Evolutionary conservation across 2,113 vertebrate genomes (phyloP).

Genomic region (Nipponia nippon): DNA sequence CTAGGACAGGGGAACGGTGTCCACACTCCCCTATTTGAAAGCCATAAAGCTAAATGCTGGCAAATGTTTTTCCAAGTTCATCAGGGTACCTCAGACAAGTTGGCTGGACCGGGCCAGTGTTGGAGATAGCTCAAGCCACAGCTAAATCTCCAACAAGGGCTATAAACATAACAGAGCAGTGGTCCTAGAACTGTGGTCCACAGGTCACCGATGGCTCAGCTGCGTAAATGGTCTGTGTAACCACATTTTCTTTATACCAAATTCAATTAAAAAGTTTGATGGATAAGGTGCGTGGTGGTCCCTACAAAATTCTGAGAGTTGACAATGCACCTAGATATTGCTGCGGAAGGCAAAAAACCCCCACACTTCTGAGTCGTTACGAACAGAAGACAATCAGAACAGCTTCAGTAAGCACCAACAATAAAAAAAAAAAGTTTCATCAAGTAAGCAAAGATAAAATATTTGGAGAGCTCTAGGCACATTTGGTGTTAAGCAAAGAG

Average conservation of each 20-base stretch:
- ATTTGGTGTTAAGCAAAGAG: background rate
- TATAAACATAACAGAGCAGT: background rate
- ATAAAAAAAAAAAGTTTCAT: background rate
- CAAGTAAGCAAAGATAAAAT: background rate
- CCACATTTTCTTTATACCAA: background rate
- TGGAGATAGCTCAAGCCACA: background rate
- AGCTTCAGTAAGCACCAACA: background rate
- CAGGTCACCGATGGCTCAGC: background rate
- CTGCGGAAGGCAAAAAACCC: background rate
- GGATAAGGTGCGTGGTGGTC: background rate
- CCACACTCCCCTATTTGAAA: background rate
- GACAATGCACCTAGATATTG: background rate
- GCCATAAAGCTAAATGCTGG: background rate
- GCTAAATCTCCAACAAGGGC: background rate
- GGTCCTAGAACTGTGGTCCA: background rate
- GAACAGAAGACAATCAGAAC: background rate
- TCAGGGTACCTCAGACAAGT: background rate
- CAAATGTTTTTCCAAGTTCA: background rate
- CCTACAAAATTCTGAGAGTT: background rate
- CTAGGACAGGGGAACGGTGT: background rate
- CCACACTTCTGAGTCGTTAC: background rate
- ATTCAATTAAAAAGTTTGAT: background rate
- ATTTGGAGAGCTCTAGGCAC: background rate
- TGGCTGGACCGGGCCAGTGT: background rate
- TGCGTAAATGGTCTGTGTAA: background rate